Conservation (phyloP, 1,140 invertebrate species). For the Cherax destructor region DNA sequence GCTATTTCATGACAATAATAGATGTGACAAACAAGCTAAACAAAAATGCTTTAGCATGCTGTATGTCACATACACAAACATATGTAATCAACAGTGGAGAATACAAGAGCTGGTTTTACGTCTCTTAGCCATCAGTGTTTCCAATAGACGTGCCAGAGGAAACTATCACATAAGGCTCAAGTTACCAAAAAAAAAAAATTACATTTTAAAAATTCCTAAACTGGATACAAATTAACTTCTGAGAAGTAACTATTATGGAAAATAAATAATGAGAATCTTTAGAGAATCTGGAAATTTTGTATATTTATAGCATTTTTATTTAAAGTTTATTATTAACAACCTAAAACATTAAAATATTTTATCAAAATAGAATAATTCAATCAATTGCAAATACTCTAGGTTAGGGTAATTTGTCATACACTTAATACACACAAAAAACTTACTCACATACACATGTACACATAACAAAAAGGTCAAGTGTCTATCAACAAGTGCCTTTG, state of each 20-base stretch:
- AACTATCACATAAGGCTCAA: conserved; percentile 11
- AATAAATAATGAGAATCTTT: too few species aligned
- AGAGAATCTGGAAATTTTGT: too few species aligned
- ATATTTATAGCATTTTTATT: too few species aligned
- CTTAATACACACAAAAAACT: too few species aligned
- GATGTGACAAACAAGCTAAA: not conserved
- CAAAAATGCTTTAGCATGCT: conserved; percentile 12
- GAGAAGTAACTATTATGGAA: not conserved
- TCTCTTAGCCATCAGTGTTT: not conserved
- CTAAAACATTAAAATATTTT: too few species aligned
- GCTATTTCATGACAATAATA: not conserved
- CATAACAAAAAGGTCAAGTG: too few species aligned
- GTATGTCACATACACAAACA: not conserved
- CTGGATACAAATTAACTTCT: not conserved
- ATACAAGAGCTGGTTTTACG: not conserved
- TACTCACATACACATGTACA: too few species aligned
- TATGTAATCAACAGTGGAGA: not conserved
- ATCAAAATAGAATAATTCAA: too few species aligned
- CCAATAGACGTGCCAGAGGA: conserved; percentile 3
- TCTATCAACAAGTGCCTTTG: too few species aligned
- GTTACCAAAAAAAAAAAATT: not conserved
- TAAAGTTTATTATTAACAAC: too few species aligned
- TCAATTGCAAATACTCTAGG: too few species aligned
- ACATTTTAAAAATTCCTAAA: not conserved
- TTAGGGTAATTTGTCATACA: too few species aligned